Conservation (phyloP, 2,797 vertebrate genomes). For the Vultur gryphus region DNA sequence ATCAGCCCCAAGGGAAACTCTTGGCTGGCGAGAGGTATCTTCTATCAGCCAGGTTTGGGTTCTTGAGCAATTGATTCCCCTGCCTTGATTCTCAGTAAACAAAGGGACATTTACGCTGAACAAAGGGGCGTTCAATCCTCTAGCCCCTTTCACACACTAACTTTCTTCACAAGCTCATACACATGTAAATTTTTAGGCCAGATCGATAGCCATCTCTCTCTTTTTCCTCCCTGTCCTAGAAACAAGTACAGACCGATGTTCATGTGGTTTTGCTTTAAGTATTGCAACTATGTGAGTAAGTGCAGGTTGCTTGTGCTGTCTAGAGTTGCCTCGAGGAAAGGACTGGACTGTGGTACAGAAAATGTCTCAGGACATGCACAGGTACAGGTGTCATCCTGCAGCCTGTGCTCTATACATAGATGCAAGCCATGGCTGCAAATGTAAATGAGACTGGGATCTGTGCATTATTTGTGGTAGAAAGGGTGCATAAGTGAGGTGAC, state of each 20-base stretch:
- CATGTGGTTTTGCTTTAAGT: background rate
- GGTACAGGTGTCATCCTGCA: background rate
- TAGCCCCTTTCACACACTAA: background rate
- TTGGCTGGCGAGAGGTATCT: background rate
- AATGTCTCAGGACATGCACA: background rate
- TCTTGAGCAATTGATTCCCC: background rate
- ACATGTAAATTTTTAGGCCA: slow-evolving; percentile 29
- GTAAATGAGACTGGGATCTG: background rate
- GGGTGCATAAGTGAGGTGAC: background rate
- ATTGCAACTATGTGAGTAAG: background rate
- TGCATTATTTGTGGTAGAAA: slow-evolving; percentile 18
- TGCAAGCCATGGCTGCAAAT: background rate
- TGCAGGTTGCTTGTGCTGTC: background rate
- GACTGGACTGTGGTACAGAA: background rate
- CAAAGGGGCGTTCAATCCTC: background rate
- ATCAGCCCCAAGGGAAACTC: background rate
- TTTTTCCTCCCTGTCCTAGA: background rate
- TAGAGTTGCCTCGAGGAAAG: background rate
- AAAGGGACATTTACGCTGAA: background rate
- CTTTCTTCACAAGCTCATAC: background rate
- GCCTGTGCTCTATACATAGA: background rate
- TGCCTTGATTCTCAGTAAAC: background rate
- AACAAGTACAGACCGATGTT: background rate
- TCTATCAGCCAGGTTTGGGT: background rate
- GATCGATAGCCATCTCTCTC: background rate